These are phyloP conservation scores for Galeopsomyia nigrocyanea DNA, from an alignment of 2,888 invertebrate genomes.

Conservation along the genomic window DNA sequence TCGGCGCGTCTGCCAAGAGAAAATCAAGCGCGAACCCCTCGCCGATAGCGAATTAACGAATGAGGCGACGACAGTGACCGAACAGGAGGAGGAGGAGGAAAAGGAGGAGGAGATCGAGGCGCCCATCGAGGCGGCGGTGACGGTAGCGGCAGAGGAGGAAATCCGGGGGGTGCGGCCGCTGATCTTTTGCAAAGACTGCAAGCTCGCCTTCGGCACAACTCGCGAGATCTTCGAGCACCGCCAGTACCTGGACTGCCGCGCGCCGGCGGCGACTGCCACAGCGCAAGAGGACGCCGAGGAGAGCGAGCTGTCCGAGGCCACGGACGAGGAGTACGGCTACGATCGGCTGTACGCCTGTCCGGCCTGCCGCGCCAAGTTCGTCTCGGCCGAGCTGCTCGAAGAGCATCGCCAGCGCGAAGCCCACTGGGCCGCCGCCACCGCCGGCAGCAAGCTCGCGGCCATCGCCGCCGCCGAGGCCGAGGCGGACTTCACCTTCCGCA, in stretches of 20 bases:
- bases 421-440: constrained; percentile 59
- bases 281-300: constrained; percentile 21
- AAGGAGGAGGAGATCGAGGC: constrained; percentile 15
- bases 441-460: constrained; percentile 60
- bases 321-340: constrained; percentile 46
- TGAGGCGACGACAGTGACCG: not conserved
- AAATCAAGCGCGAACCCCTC: not conserved
- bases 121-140: not conserved
- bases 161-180: constrained; percentile 12
- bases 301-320: constrained; percentile 33
- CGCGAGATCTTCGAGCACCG: constrained; percentile 36
- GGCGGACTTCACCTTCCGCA: constrained; percentile 31
- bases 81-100: not conserved
- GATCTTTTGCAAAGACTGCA: constrained; percentile 39
- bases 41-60: no score
- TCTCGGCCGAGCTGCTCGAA: constrained; percentile 41
- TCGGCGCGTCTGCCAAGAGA: not conserved
- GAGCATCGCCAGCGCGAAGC: constrained; percentile 44
- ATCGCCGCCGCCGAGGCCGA: not conserved
- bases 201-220: constrained; percentile 19
- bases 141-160: no score
- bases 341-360: constrained; percentile 40
- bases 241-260: constrained; percentile 23
- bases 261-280: no score
- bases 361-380: constrained; percentile 47